Percentiles rank a stretch among this genome's conserved stretches.
Conservation (phyloP, 1,140 invertebrate species). For the Drosophila malerkotliana region DNA sequence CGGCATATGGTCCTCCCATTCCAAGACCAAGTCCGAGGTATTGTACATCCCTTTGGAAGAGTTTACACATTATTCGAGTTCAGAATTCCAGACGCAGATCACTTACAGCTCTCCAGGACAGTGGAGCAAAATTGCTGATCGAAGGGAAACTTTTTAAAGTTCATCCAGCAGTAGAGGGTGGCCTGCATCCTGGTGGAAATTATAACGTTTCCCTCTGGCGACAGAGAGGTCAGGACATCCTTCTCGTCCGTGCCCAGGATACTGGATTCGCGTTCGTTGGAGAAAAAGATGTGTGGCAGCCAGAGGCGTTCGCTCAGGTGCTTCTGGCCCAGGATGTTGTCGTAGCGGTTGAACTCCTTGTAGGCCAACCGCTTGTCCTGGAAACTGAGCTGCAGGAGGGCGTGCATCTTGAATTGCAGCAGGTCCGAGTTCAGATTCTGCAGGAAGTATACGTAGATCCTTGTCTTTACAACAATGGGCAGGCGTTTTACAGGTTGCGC, state of each 20-base stretch:
- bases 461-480: constrained; percentile 87
- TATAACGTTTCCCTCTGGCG: constrained; percentile 89
- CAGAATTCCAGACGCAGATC: no score
- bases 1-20: constrained; percentile 90
- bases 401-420: constrained; percentile 93
- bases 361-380: constrained; percentile 89
- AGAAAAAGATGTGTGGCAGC: constrained; percentile 91
- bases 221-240: constrained; percentile 91
- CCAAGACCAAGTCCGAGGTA: constrained; percentile 88
- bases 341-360: constrained; percentile 85
- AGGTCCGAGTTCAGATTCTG: constrained; percentile 91
- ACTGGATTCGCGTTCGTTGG: constrained; percentile 91
- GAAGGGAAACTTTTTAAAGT: constrained; percentile 93
- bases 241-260: constrained; percentile 88
- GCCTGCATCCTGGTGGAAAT: constrained; percentile 91
- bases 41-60: constrained; percentile 88
- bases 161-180: constrained; percentile 91
- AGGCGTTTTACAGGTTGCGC: constrained; percentile 48
- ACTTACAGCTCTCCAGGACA: constrained; percentile 91
- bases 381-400: constrained; percentile 91
- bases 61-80: background rate
- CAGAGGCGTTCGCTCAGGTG: constrained; percentile 89
- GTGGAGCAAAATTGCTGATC: constrained; percentile 92
- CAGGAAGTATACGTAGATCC: constrained; percentile 90
- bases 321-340: constrained; percentile 89